phyloP scores from a whole-genome alignment of 1,140 invertebrate species.

The Hirudo medicinalis region DNA sequence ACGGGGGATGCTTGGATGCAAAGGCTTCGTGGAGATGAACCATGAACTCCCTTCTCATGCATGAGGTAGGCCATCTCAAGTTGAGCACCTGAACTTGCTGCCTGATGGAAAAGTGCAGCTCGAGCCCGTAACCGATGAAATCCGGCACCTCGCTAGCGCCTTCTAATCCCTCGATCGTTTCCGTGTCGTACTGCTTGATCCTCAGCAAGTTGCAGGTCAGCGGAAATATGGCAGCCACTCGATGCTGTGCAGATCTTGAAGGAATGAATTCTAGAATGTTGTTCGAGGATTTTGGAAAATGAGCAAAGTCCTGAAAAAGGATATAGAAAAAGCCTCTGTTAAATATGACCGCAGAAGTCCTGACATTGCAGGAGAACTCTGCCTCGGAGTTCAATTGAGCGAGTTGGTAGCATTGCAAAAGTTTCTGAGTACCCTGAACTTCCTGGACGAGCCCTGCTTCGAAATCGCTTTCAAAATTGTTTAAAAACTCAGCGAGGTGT shows the following conservation, averaged over 20 bases:
- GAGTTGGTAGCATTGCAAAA: constrained; percentile 15
- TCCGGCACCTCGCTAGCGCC: not conserved
- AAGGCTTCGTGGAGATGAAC: not conserved
- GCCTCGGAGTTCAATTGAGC: constrained; percentile 6
- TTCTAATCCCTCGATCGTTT: not conserved
- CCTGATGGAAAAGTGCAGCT: constrained; percentile 18
- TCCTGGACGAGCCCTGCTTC: constrained; percentile 4
- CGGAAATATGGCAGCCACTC: constrained; percentile 28
- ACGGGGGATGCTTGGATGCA: not conserved
- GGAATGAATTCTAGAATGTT: constrained; percentile 23
- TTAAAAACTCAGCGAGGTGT: constrained; percentile 3
- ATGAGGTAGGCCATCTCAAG: constrained; percentile 20
- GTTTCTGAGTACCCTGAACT: not conserved
- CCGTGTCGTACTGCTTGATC: constrained; percentile 29
- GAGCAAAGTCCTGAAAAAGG: constrained; percentile 26
- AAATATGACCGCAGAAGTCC: constrained; percentile 27
- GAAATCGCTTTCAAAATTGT: constrained; percentile 13
- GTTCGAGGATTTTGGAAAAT: constrained; percentile 27
- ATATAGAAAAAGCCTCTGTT: constrained; percentile 33
- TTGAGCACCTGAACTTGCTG: constrained; percentile 10
- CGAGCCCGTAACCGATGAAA: constrained; percentile 22
- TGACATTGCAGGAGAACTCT: not conserved
- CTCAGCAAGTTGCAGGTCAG: constrained; percentile 32
- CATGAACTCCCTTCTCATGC: constrained; percentile 17
- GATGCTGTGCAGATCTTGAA: constrained; percentile 28